Evolutionary conservation across 2,888 invertebrate genomes (phyloP), one percentile per base, ranked within the genome.

Genomic region (Cheilosia urbana): DNA sequence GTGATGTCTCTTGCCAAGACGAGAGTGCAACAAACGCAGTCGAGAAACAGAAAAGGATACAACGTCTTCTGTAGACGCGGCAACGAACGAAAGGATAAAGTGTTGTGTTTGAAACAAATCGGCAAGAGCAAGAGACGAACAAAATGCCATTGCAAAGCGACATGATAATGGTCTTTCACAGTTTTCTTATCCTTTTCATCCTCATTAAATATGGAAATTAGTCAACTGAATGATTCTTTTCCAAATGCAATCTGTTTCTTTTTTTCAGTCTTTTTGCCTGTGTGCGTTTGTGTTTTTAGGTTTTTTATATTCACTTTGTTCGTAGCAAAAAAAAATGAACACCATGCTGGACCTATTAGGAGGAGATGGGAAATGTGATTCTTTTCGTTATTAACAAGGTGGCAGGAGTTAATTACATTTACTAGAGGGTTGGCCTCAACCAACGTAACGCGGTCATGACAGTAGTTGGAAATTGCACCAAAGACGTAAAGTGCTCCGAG

Each of bases 141-240:
- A 27, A 2, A 30, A 24, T 15, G 15, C 30, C 30, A 53, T 15
- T 17, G 13, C 24, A 37, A 40, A 24, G 13, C 24, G 49, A 40
- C 40, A 51, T 15, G 30, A 40, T 19, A 51, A 55, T 55, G 24
- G 42, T 55, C 55, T 34, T 55, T 4, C 34, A 45, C 5, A 57
- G 34, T 40, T 40, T 51, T 34, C 72, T 27, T 45, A 71, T 73
- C 73, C 51, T 51, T 30, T 55, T 51, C 53, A 34, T 55, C 40
- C 42, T 42, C 73, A 53, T 63, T 34, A 73, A 62, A 62, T 27
- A 63, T 73, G 63, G 45, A 55, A 63, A 73, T 63, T 73, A 62
- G 63, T 63, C 73, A 73, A 63, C 53, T 63, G 45, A 73, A 55
- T 55, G 73, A 73, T 62, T 63, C 45, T 49, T 37, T 60, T 24